phyloP scores from a whole-genome alignment of 2,113 vertebrate genomes.

The Microtus richardsoni region DNA sequence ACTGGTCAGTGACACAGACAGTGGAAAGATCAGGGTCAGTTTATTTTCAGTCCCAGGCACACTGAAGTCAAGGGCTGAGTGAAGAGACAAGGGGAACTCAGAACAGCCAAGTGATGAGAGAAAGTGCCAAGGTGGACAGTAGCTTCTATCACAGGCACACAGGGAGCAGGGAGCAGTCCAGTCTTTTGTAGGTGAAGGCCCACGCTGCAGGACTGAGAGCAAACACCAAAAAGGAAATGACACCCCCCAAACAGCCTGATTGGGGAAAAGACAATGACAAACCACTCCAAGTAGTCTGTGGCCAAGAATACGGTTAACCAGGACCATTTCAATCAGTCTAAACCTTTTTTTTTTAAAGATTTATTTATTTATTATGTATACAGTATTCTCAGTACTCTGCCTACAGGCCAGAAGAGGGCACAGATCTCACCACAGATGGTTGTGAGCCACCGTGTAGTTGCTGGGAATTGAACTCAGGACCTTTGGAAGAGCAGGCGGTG shows the following conservation, averaged over 20 bases:
- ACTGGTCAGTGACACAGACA: conserved; percentile 53
- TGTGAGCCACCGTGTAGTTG: no score
- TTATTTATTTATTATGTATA: no score
- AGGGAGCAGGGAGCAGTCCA: neutral
- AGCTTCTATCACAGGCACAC: neutral
- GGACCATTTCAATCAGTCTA: neutral
- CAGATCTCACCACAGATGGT: no score
- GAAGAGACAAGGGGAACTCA: neutral
- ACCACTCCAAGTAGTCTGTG: neutral
- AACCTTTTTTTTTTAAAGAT: neutral
- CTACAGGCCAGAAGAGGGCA: no score
- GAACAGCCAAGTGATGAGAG: neutral
- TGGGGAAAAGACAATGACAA: neutral
- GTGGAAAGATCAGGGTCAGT: neutral
- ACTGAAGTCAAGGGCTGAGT: neutral
- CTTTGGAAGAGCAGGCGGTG: no score
- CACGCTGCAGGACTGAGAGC: neutral
- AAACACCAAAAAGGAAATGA: neutral
- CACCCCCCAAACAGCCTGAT: neutral
- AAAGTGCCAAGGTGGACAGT: conserved; percentile 27
- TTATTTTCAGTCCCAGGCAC: neutral
- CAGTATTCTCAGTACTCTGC: no score
- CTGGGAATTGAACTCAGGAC: no score
- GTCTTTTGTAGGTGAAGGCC: neutral
- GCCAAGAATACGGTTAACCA: neutral